Base-by-base conservation (phyloP, 2,888 invertebrate genomes). In the Eucriotettix oculatus region DNA sequence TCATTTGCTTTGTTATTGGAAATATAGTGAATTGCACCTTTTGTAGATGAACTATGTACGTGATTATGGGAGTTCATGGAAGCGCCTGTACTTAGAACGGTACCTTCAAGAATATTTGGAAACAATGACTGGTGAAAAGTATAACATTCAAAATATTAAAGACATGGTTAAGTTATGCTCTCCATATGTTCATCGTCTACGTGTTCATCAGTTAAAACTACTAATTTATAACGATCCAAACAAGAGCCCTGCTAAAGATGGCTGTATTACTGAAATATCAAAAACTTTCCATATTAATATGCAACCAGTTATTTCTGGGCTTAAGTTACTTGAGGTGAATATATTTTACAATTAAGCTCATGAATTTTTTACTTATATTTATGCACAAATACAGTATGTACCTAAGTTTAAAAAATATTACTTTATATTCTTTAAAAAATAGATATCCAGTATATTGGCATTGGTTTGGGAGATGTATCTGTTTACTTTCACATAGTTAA, bases 171-270 rank as follows among this genome's bases (percentile, higher is more conserved):
- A 41, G 9, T 16, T 62, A 40, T 60, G 61, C 40, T 75, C 76
- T 61, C 78, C 79, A 1, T 81, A 77, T 65, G 75, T 82, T 58
- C 75, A 70, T 61, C 75, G 75, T 60, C 67, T 83, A 60, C 68
- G 72, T 12, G 68, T 82, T 11, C 78, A 75, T 16, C 78, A 82
- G 68, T 16, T 55, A 29, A 29, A 29, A 29, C 29, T 29, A 29
- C 29, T 29, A 29, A 29, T 29, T 29, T 29, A 29, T 29, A 29
- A 29, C 7, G 29, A 29, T 29, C 29, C 29, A 29, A 29, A 29
- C 29, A 29, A 29, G 29, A 29, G 29, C 29, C 29, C 29, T 29
- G 29, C 29, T 29, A 29, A 29, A 29, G 29, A 29, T 29, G 29
- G 29, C 29, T 29, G 29, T 29, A 29, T 29, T 29, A 29, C 29